Evolutionary conservation across 2,113 vertebrate species (phyloP).

Genomic region (Microtus ochrogaster): DNA sequence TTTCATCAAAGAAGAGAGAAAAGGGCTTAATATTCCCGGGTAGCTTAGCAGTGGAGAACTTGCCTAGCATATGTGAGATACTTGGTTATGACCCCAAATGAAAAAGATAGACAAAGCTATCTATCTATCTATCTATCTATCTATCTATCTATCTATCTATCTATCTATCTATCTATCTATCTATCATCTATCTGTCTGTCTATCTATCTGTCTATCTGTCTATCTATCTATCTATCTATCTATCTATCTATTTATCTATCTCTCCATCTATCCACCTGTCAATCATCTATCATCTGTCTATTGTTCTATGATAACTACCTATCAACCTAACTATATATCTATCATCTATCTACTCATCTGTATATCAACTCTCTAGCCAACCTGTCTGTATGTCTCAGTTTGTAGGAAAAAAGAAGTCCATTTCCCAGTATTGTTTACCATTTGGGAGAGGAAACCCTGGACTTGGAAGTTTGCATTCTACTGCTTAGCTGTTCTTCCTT

Average conservation of each 20-base stretch:
- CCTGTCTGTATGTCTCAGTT: background rate
- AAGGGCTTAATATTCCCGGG: background rate
- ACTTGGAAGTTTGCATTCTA: background rate
- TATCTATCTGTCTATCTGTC: background rate
- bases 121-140: background rate
- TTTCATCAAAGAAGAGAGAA: background rate
- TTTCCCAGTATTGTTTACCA: background rate
- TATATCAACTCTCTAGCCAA: background rate
- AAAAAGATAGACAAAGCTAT: background rate
- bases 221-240: background rate
- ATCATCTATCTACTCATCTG: background rate
- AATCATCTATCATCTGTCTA: background rate
- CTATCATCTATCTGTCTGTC: accelerated
- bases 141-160: background rate
- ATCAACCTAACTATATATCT: background rate
- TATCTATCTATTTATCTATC: background rate
- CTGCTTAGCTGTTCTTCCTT: background rate
- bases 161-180: background rate
- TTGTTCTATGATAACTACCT: background rate
- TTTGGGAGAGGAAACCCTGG: background rate
- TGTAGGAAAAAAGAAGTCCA: background rate
- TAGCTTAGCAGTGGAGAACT: background rate
- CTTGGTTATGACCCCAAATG: background rate
- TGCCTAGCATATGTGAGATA: background rate
- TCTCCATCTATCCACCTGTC: background rate